Percentiles rank a stretch among this genome's conserved stretches.
Conservation (phyloP, 2,888 invertebrate species). For the Eristalis arbustorum region DNA sequence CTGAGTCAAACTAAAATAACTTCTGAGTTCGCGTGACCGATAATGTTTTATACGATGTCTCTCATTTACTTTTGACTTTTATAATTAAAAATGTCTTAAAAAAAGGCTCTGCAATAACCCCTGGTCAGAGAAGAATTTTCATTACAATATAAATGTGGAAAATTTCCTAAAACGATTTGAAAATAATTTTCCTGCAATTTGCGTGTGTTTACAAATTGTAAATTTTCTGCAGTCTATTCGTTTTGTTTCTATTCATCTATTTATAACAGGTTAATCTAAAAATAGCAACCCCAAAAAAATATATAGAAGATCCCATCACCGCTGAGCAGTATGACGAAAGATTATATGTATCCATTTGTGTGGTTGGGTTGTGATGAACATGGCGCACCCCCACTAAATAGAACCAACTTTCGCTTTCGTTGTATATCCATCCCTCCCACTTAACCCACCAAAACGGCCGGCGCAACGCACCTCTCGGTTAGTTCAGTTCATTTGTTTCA, state of each 20-base stretch:
- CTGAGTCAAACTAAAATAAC: conserved; percentile 58
- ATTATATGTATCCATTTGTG: conserved; percentile 26
- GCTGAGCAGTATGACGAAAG: conserved; percentile 27
- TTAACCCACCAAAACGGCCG: conserved; percentile 35
- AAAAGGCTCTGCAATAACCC: background rate
- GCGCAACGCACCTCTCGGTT: conserved; percentile 38
- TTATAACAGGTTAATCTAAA: conserved; percentile 33
- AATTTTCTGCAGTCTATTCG: conserved; percentile 26
- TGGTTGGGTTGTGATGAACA: conserved; percentile 30
- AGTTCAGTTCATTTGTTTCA: conserved; percentile 59
- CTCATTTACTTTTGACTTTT: background rate
- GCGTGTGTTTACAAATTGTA: conserved; percentile 3
- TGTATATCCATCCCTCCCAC: conserved; percentile 33
- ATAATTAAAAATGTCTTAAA: background rate
- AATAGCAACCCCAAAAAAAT: conserved; percentile 28
- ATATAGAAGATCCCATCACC: conserved; percentile 28
- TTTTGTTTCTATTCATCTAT: conserved; percentile 33
- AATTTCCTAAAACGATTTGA: conserved; percentile 1
- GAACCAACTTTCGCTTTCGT: conserved; percentile 47
- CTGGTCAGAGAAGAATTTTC: background rate
- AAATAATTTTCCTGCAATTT: conserved; percentile 2
- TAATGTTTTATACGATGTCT: background rate
- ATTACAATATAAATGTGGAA: background rate
- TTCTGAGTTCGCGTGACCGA: conserved; percentile 28
- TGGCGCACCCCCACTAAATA: conserved; percentile 52